phyloP scores from a whole-genome alignment of 2,888 invertebrate species.

The Junonia oenone region DNA sequence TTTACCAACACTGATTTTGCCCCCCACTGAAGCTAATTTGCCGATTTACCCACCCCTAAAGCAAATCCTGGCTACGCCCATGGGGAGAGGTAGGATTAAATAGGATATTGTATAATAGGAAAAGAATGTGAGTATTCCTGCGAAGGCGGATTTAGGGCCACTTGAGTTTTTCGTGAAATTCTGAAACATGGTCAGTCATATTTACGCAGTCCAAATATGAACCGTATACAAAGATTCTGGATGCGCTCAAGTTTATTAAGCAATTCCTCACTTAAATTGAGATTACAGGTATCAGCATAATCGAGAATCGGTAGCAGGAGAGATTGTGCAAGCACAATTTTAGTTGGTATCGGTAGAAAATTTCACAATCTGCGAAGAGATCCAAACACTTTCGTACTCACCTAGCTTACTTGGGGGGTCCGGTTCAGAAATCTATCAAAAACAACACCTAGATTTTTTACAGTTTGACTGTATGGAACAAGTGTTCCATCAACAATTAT shows the following conservation, averaged over 20 bases:
- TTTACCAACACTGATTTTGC: too few species aligned
- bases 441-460: background rate
- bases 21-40: too few species aligned
- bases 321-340: background rate
- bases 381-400: background rate
- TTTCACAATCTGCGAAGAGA: background rate
- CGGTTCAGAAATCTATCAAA: background rate
- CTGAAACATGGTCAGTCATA: background rate
- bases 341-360: background rate
- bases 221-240: background rate
- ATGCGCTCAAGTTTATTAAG: background rate
- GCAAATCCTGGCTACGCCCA: too few species aligned
- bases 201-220: background rate
- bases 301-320: background rate
- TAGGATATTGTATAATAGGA: background rate
- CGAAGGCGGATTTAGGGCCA: background rate
- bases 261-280: background rate
- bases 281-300: background rate
- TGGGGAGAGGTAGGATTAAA: background rate
- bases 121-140: slow-evolving; percentile 3
- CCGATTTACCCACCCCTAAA: too few species aligned
- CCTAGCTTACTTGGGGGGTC: background rate
- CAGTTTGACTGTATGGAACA: background rate
- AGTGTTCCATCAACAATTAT: background rate
- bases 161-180: background rate